These are phyloP conservation scores for Odontomyia ornata DNA, from an alignment of 2,888 invertebrate species.

Conservation along the genomic window DNA sequence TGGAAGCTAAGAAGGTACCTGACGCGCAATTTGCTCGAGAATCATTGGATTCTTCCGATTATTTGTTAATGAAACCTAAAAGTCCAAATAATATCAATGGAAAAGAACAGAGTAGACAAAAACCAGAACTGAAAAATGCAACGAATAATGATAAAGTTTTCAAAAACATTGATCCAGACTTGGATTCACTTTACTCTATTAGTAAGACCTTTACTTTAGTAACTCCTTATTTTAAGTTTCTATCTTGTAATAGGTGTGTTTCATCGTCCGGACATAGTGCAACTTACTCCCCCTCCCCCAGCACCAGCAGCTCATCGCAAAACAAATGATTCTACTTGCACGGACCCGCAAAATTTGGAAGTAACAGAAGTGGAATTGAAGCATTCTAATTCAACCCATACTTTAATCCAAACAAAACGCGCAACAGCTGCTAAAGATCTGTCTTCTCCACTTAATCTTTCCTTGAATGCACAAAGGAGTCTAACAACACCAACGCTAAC, in stretches of 20 bases:
- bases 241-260: slow-evolving; percentile 57
- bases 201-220: slow-evolving; percentile 63
- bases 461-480: neutral
- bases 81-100: slow-evolving; percentile 53
- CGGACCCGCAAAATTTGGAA: slow-evolving; percentile 49
- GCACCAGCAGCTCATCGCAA: slow-evolving; percentile 79
- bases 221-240: neutral
- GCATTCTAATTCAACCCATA: slow-evolving; percentile 79
- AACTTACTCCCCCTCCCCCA: slow-evolving; percentile 76
- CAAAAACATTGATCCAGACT: slow-evolving; percentile 67
- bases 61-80: slow-evolving; percentile 35
- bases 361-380: slow-evolving; percentile 70
- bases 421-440: slow-evolving; percentile 26
- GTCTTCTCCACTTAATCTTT: neutral
- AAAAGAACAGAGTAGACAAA: slow-evolving; percentile 46
- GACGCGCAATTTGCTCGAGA: slow-evolving; percentile 49
- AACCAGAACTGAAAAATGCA: slow-evolving; percentile 57
- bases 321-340: slow-evolving; percentile 56
- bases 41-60: slow-evolving; percentile 51
- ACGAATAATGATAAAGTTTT: slow-evolving; percentile 62
- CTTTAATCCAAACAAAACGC: slow-evolving; percentile 9
- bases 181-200: slow-evolving; percentile 79
- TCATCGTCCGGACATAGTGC: slow-evolving; percentile 62
- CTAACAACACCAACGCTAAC: slow-evolving; percentile 48
- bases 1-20: slow-evolving; percentile 61